Evolutionary conservation across 2,113 vertebrate species (phyloP).

Genomic region (Scomber japonicus): DNA sequence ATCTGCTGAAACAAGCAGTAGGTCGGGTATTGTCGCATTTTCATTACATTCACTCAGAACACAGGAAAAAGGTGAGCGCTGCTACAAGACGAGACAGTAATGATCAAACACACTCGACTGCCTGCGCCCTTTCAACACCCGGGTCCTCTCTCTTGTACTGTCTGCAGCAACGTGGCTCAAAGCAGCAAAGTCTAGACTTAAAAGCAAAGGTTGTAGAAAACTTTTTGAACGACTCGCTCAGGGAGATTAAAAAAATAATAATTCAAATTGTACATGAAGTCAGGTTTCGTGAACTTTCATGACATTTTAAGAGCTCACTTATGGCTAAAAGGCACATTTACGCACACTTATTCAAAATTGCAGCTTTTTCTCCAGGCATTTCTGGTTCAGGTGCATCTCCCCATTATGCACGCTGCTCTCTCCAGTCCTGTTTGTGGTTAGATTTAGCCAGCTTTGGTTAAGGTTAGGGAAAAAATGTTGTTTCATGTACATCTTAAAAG

Average conservation of each 20-base stretch:
- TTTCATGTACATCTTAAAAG: no score
- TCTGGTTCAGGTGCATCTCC: no score
- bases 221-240: background rate
- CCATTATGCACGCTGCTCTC: no score
- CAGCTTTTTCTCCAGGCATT: no score
- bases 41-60: slow-evolving; percentile 13
- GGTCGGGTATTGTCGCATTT: background rate
- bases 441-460: no score
- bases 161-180: slow-evolving; percentile 1
- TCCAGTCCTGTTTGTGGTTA: no score
- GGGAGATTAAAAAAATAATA: background rate
- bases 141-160: background rate
- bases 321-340: background rate
- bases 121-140: slow-evolving; percentile 8
- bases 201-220: background rate
- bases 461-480: no score
- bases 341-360: no score
- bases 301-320: background rate
- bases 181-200: slow-evolving; percentile 14
- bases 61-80: slow-evolving; percentile 2
- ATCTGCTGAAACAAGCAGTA: background rate
- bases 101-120: slow-evolving; percentile 18
- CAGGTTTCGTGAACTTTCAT: background rate
- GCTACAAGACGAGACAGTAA: background rate
- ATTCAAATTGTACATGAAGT: background rate